Evolutionary conservation across 2,797 vertebrate genomes (phyloP).

Genomic region (Phylloscopus collybita): DNA sequence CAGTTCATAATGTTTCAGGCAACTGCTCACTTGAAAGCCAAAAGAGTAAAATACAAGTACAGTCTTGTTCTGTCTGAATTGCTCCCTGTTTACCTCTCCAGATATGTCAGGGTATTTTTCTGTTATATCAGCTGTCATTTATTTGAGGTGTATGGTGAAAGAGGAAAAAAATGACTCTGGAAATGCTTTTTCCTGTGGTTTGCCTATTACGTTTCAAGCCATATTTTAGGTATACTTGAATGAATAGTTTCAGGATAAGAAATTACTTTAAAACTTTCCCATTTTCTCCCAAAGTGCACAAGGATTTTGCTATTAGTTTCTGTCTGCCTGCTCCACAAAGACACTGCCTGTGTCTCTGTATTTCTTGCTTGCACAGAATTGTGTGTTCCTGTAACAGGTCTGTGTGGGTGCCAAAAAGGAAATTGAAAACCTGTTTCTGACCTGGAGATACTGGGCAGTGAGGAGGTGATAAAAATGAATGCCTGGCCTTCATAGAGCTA

Average conservation of each 20-base stretch:
- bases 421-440: conserved; percentile 3
- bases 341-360: neutral
- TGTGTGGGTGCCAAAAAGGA: neutral
- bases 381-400: neutral
- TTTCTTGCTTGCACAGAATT: neutral
- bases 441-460: neutral
- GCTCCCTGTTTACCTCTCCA: neutral
- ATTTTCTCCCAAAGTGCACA: neutral
- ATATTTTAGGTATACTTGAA: neutral
- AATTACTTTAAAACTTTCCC: neutral
- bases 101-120: neutral
- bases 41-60: neutral
- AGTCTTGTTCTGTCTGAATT: neutral
- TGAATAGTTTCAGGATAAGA: neutral
- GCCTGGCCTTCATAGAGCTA: neutral
- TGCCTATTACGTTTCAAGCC: neutral
- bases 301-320: neutral
- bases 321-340: neutral
- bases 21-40: neutral
- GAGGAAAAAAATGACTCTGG: neutral
- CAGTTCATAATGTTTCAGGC: neutral
- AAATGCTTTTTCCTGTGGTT: neutral
- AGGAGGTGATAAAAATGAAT: neutral
- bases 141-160: neutral
- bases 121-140: neutral